A percentile compares a stretch with the other conserved stretches of the same genome.
Evolutionary conservation across 2,113 vertebrate species (phyloP).

Genomic region (Oncorhynchus keta): DNA sequence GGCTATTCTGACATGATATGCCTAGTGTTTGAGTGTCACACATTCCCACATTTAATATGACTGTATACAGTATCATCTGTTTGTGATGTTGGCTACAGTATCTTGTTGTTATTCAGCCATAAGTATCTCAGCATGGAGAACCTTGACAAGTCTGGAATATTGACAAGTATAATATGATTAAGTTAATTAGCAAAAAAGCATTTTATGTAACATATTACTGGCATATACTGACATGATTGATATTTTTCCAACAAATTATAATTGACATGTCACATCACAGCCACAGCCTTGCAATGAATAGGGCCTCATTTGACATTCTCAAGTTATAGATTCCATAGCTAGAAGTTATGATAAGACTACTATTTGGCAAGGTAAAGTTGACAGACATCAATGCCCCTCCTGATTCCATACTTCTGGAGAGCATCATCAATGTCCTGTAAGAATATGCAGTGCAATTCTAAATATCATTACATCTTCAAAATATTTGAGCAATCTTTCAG

Average conservation of each 20-base stretch:
- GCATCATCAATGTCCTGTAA: slow-evolving; percentile 12
- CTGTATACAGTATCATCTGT: no score
- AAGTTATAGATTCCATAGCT: not conserved
- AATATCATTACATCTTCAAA: not conserved
- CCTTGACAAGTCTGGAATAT: slow-evolving; percentile 71
- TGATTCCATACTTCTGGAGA: slow-evolving; percentile 22
- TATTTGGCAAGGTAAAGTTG: slow-evolving; percentile 27
- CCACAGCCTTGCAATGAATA: not conserved
- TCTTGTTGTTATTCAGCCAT: slow-evolving; percentile 83
- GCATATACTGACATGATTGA: not conserved
- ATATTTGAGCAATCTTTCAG: not conserved
- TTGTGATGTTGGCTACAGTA: slow-evolving; percentile 24
- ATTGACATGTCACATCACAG: not conserved
- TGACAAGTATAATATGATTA: slow-evolving; percentile 48
- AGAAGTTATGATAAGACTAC: slow-evolving; percentile 16
- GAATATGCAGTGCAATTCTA: not conserved
- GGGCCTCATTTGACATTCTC: no score
- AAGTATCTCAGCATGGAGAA: slow-evolving; percentile 75
- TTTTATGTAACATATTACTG: not conserved
- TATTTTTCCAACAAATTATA: not conserved
- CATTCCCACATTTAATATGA: not conserved
- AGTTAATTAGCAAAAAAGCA: not conserved
- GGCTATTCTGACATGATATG: not conserved
- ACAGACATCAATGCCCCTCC: slow-evolving; percentile 28
- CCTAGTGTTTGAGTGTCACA: not conserved